phyloP scores from a whole-genome alignment of 2,797 vertebrate genomes.

The Danio aesculapii region DNA sequence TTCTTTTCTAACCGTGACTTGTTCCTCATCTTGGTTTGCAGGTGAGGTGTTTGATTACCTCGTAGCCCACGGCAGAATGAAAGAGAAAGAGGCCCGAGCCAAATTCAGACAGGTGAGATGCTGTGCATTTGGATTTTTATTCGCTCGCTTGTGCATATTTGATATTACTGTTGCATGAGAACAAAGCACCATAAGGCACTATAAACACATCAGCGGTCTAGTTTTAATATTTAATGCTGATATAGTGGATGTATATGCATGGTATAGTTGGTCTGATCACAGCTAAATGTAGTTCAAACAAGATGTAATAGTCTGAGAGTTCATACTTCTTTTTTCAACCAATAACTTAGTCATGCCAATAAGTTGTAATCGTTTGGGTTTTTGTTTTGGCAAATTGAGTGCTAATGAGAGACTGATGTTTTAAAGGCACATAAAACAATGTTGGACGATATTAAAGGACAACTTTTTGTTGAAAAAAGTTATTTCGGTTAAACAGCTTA shows the following conservation, averaged over 20 bases:
- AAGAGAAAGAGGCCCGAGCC: constrained; percentile 94
- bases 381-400: too few species aligned
- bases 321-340: background rate
- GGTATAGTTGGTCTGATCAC: background rate
- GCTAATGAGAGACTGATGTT: too few species aligned
- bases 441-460: too few species aligned
- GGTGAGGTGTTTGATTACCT: constrained; percentile 97
- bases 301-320: background rate
- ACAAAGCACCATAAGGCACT: background rate
- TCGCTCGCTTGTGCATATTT: background rate
- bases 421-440: too few species aligned
- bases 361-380: too few species aligned
- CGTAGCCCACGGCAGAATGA: constrained; percentile 91
- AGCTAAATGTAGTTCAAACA: background rate
- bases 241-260: too few species aligned
- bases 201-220: background rate
- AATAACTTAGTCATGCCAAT: too few species aligned
- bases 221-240: background rate
- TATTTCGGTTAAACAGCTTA: too few species aligned
- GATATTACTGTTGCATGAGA: constrained; percentile 4
- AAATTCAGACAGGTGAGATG: constrained; percentile 91
- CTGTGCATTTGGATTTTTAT: background rate
- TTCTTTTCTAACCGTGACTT: constrained; percentile 24
- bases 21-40: constrained; percentile 60
- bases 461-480: too few species aligned